These are phyloP conservation scores for Dynastes maya DNA, from an alignment of 2,888 invertebrate genomes.

Conservation along the genomic window DNA sequence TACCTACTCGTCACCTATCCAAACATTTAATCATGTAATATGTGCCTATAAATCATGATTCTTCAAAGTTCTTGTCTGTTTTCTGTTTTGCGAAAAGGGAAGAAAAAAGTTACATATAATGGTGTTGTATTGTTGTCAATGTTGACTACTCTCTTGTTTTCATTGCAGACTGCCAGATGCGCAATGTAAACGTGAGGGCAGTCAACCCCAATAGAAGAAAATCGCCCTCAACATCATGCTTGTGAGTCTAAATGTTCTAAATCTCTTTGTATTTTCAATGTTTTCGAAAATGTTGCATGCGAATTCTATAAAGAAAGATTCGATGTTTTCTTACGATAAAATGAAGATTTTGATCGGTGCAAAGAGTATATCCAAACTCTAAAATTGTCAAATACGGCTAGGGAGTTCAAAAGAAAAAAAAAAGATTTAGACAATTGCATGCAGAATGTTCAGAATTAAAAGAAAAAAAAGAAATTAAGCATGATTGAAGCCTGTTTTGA, in stretches of 20 bases:
- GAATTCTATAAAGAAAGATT: neutral
- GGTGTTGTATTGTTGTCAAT: conserved; percentile 60
- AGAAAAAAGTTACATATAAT: conserved; percentile 45
- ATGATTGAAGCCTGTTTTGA: conserved; percentile 23
- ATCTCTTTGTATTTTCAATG: conserved; percentile 65
- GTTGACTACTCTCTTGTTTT: conserved; percentile 77
- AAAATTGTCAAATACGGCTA: conserved; percentile 4
- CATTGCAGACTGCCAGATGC: conserved; percentile 85
- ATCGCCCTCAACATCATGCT: conserved; percentile 79
- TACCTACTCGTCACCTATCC: neutral
- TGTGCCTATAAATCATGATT: neutral
- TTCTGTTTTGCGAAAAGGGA: neutral
- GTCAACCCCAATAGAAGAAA: conserved; percentile 80
- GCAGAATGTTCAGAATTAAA: neutral
- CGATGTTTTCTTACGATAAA: neutral
- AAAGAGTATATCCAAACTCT: conserved; percentile 50
- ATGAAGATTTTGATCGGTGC: neutral
- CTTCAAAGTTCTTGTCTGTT: neutral
- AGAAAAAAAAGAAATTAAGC: conserved; percentile 25
- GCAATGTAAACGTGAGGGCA: conserved; percentile 83
- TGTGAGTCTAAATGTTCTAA: conserved; percentile 73
- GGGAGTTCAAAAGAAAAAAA: neutral
- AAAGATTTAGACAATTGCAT: neutral
- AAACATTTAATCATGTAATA: neutral
- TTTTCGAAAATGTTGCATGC: conserved; percentile 46